Conservation (phyloP, 2,797 vertebrate genomes). For the Intellagama lesueurii region DNA sequence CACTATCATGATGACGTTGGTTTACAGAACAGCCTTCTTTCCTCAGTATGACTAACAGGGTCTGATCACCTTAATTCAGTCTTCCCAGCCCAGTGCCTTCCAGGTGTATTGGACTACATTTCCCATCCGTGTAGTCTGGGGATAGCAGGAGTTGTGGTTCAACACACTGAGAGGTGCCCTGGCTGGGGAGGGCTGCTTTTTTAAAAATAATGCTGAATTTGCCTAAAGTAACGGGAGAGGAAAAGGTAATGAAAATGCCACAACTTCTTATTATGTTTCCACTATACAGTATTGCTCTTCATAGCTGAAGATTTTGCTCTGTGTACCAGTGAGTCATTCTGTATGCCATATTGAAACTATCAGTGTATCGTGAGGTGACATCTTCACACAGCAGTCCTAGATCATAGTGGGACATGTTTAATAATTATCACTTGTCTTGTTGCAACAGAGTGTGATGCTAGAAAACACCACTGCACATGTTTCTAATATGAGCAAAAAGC, state of each 20-base stretch:
- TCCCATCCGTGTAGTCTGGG: neutral
- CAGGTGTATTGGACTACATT: neutral
- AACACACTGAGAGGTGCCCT: neutral
- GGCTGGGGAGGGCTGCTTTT: neutral
- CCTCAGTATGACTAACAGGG: neutral
- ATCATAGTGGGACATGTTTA: slow-evolving; percentile 72
- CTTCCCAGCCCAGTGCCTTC: neutral
- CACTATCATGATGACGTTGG: slow-evolving; percentile 10
- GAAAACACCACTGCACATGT: slow-evolving; percentile 75
- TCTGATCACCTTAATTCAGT: slow-evolving; percentile 42
- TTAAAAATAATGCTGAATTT: slow-evolving; percentile 33
- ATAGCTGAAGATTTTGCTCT: slow-evolving; percentile 63
- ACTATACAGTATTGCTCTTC: slow-evolving; percentile 47
- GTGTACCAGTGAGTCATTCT: slow-evolving; percentile 61
- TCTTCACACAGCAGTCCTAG: slow-evolving; percentile 74
- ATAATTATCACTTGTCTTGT: slow-evolving; percentile 71
- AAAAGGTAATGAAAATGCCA: slow-evolving; percentile 43
- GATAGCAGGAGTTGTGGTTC: neutral
- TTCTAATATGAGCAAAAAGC: slow-evolving; percentile 68
- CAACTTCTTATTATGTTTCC: slow-evolving; percentile 40
- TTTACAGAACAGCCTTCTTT: neutral
- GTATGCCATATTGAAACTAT: slow-evolving; percentile 55
- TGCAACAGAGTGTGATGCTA: slow-evolving; percentile 77
- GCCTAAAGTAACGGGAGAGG: neutral
- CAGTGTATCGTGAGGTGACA: slow-evolving; percentile 67